These are phyloP conservation scores for Cephus sareptanus DNA, from an alignment of 2,888 invertebrate species.

Conservation along the genomic window DNA sequence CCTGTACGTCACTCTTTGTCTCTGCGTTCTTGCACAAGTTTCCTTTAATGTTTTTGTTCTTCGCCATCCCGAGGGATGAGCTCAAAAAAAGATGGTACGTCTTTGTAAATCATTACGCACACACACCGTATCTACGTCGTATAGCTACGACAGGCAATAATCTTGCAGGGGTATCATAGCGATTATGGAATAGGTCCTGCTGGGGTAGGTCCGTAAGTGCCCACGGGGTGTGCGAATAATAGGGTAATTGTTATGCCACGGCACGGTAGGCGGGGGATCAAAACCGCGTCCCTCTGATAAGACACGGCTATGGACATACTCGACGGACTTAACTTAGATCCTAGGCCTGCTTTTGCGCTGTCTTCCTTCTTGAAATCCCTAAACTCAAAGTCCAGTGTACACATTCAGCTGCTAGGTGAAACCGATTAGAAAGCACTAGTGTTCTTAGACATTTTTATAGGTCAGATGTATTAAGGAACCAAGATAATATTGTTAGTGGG, in stretches of 20 bases:
- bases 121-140: background rate
- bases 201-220: constrained; percentile 32
- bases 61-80: background rate
- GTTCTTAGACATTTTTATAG: background rate
- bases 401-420: background rate
- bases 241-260: constrained; percentile 65
- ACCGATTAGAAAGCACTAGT: background rate
- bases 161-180: background rate
- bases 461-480: background rate
- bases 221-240: constrained; percentile 47
- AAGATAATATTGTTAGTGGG: background rate
- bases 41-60: background rate
- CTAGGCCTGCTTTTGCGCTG: background rate
- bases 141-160: constrained; percentile 1
- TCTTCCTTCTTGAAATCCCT: background rate
- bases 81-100: background rate
- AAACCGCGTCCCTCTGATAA: constrained; percentile 62
- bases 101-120: background rate
- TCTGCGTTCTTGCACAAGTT: background rate
- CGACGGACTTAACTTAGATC: constrained; percentile 56
- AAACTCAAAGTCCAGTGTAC: background rate
- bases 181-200: background rate
- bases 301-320: constrained; percentile 62
- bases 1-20: background rate
- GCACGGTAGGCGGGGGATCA: constrained; percentile 63